Conservation (phyloP, 2,888 invertebrate genomes). For the Bellardia pandia region DNA sequence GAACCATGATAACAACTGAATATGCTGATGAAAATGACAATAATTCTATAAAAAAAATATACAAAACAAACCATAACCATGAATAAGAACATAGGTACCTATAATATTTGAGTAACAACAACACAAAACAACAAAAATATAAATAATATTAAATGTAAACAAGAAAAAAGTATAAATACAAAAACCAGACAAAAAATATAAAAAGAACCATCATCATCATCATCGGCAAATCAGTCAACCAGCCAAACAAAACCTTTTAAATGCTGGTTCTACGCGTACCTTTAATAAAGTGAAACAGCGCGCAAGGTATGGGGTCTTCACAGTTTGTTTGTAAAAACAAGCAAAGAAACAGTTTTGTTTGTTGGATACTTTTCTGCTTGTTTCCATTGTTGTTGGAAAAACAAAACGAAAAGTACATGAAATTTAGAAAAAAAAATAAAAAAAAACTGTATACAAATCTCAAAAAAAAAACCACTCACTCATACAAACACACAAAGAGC, state of each 20-base stretch:
- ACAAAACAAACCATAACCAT: conserved; percentile 9
- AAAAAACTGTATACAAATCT: neutral
- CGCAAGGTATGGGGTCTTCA: neutral
- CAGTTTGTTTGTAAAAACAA: neutral
- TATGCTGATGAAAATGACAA: conserved; percentile 22
- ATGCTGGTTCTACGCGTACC: conserved; percentile 26
- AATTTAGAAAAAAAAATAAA: conserved; percentile 17
- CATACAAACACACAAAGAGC: conserved; percentile 2
- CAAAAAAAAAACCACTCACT: neutral
- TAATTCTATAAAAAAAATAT: neutral
- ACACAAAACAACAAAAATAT: conserved; percentile 1
- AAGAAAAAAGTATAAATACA: neutral
- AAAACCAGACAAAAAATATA: neutral
- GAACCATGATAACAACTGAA: conserved; percentile 36
- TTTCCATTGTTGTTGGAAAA: conserved; percentile 29
- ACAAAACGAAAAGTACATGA: conserved; percentile 18
- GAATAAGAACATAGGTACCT: conserved; percentile 19
- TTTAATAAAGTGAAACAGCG: neutral
- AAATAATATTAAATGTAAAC: conserved; percentile 18
- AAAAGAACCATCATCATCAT: conserved; percentile 30
- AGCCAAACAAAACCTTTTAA: conserved; percentile 13
- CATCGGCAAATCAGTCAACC: conserved; percentile 8
- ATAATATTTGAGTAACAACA: conserved; percentile 12
- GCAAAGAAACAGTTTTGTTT: conserved; percentile 13
- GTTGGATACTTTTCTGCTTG: conserved; percentile 6